These are phyloP conservation scores for Athene noctua DNA, from an alignment of 2,113 vertebrate species.

Conservation along the genomic window DNA sequence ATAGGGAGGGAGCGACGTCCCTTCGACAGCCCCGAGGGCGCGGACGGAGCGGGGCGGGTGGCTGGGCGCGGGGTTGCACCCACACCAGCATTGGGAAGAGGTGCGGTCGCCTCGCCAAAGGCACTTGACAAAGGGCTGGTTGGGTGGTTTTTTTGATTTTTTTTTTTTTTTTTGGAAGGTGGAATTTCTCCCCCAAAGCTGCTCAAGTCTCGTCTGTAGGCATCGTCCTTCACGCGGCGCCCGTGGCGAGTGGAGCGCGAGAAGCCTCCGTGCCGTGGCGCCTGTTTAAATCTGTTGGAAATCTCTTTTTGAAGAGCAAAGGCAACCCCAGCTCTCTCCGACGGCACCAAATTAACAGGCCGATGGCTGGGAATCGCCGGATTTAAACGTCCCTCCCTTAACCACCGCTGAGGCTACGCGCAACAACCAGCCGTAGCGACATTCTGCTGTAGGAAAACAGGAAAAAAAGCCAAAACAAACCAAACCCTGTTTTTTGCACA, in stretches of 20 bases:
- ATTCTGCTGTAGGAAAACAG: not conserved
- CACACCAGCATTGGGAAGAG: too few species aligned
- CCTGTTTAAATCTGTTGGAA: not conserved
- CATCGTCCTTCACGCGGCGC: not conserved
- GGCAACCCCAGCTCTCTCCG: not conserved
- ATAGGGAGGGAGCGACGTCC: fast-evolving
- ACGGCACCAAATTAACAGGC: not conserved
- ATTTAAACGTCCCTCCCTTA: not conserved
- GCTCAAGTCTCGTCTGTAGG: not conserved
- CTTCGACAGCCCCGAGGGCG: not conserved
- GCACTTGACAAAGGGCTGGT: not conserved
- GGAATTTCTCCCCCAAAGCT: not conserved
- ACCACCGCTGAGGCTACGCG: too few species aligned
- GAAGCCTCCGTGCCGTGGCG: not conserved
- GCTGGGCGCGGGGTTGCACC: too few species aligned
- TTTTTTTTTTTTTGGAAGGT: too few species aligned
- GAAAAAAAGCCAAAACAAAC: not conserved
- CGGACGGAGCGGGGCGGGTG: too few species aligned
- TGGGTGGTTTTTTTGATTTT: too few species aligned
- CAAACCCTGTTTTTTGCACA: not conserved
- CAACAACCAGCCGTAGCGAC: too few species aligned
- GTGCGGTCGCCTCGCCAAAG: not conserved
- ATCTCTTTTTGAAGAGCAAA: not conserved
- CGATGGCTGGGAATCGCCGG: not conserved
- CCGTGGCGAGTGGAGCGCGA: too few species aligned